These are phyloP conservation scores for Saxicola maurus DNA, from an alignment of 2,797 vertebrate species.

Conservation along the genomic window DNA sequence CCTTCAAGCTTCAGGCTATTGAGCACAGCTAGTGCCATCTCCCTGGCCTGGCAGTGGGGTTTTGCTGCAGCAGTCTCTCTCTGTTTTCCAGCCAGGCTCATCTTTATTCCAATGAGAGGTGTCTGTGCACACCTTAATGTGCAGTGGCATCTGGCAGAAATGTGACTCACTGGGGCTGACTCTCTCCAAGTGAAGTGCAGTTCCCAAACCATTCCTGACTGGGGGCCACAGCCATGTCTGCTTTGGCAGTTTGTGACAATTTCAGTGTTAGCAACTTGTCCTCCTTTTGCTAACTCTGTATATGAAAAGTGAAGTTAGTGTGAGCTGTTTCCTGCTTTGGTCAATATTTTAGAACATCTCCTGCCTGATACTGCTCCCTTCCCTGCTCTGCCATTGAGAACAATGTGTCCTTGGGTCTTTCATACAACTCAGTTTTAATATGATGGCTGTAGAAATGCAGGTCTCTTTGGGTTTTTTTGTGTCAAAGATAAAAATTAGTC, in stretches of 20 bases:
- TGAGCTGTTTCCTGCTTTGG: background rate
- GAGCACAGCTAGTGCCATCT: background rate
- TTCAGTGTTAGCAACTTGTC: background rate
- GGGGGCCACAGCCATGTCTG: background rate
- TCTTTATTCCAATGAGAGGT: background rate
- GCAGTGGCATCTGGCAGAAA: slow-evolving; percentile 45
- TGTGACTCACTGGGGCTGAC: background rate
- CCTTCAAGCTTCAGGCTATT: background rate
- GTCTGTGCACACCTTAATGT: background rate
- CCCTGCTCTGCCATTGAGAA: background rate
- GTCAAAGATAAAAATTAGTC: background rate
- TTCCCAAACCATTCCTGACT: background rate
- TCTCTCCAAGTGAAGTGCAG: background rate
- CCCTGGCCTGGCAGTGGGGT: background rate
- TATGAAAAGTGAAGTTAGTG: background rate
- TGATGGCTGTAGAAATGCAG: background rate
- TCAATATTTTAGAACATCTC: background rate
- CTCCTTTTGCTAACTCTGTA: background rate
- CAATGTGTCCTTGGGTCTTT: background rate
- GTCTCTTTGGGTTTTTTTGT: background rate
- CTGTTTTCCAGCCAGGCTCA: background rate
- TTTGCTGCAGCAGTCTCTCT: background rate
- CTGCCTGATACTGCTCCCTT: background rate
- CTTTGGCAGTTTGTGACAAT: background rate
- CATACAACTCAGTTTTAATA: background rate